A percentile compares a stretch with the other conserved stretches of the same genome.
These are phyloP conservation scores for Epinephelus cyanopodus DNA, from an alignment of 2,113 vertebrate species.

Conservation along the genomic window DNA sequence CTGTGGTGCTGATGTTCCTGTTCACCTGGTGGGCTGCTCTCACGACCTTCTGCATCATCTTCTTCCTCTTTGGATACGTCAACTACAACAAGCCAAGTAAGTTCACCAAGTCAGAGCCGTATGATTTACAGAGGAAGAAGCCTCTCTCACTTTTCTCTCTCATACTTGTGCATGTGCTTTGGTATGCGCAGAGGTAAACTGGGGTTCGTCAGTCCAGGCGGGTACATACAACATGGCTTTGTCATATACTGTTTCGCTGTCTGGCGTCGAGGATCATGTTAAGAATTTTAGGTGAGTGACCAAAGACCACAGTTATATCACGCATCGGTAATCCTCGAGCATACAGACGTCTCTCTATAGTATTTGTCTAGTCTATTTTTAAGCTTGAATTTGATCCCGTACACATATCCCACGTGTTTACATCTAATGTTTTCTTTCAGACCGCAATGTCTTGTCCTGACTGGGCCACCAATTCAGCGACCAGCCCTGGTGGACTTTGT, in stretches of 20 bases:
- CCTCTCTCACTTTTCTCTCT: neutral
- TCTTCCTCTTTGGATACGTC: slow-evolving; percentile 83
- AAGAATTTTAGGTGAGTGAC: slow-evolving; percentile 84
- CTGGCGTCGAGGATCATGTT: slow-evolving; percentile 83
- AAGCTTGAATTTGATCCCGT: neutral
- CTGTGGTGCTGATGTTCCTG: slow-evolving; percentile 85
- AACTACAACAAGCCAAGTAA: slow-evolving; percentile 84
- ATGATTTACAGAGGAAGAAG: neutral
- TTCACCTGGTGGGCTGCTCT: slow-evolving; percentile 86
- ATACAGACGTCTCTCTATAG: neutral
- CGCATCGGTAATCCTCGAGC: neutral
- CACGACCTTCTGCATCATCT: slow-evolving; percentile 76
- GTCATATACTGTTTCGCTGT: slow-evolving; percentile 81
- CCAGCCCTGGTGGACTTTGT: slow-evolving; percentile 87
- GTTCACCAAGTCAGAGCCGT: neutral
- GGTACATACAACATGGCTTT: slow-evolving; percentile 84
- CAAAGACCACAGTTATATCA: neutral
- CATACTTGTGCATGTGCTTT: neutral
- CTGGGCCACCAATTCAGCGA: slow-evolving; percentile 79
- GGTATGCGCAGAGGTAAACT: slow-evolving; percentile 80
- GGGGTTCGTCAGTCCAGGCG: slow-evolving; percentile 85
- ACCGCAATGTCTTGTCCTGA: slow-evolving; percentile 86
- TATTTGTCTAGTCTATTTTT: neutral
- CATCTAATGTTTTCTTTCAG: slow-evolving; percentile 52
- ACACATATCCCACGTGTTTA: neutral